Evolutionary conservation across 2,113 vertebrate species (phyloP), one percentile per base, ranked within the genome.

Genomic region (Danionella cerebrum): DNA sequence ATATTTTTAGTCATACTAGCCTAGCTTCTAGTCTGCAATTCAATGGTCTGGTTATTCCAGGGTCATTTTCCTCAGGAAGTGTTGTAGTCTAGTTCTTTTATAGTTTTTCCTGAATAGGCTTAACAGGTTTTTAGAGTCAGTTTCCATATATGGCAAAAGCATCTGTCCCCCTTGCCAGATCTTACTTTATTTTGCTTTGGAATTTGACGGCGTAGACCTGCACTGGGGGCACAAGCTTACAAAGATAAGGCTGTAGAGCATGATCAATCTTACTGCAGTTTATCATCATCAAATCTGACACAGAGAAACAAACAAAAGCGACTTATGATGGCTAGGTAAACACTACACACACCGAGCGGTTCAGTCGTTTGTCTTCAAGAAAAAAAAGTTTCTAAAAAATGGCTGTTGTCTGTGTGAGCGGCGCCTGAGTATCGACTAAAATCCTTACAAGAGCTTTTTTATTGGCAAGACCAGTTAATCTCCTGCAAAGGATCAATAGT

Each of bases 391-490:
- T 25, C 44, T 29, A 57, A 51, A 33, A 54, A 65, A 35, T 31
- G 12, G 48, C 41, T 64, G 16, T 62, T 69, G 64, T 58, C 68
- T 36, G 58, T 55, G 55, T 44, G 12, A 48, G 42, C 16, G 73
- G 73, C 73, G 64, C 69, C 69, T 55, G 69, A 11, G 10, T 75
- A 75, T 75, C 47, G 73, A 75, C 35, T 51, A 16, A n/a, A 4
- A 39, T 41, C 62, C 44, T 59, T 41, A 55, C 67, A 70, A 45
- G 68, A 67, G 39, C 48, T 55, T 58, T n/a, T 71, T 75, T 75
- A 67, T 67, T 62, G 73, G 29, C 44, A 60, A 67, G 73, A 53
- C 52, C 51, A 48, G 73, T 75, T 75, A 71, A 75, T 71, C 69
- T 71, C 69, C 63, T 48, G 36, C 25, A 38, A 48, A 47, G 19